Evolutionary conservation across 2,888 invertebrate genomes (phyloP), one percentile per base, ranked within the genome.

Genomic region (Ochropacha duplaris): DNA sequence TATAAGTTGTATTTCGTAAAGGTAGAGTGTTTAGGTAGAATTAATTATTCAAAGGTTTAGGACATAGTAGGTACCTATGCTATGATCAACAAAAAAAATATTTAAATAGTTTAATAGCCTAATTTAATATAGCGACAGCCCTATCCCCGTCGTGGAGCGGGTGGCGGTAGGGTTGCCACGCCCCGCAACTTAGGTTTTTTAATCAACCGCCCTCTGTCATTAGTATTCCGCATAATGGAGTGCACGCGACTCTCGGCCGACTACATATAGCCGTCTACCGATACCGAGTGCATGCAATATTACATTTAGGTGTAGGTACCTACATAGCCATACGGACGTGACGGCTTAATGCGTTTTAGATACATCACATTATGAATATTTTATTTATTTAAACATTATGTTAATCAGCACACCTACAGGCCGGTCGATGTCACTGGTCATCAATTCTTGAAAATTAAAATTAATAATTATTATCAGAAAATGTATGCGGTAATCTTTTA

Each of bases 191-290:
- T 86, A 85, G 83, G 85, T 87, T 89, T 88, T 90, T 90, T 90
- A 90, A 90, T 90, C 90, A 90, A 87, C 83, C 87, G 86, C 86
- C 87, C 84, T 81, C 82, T 87, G 86, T 88, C 90, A 90, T 91
- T 91, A 91, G 88, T 88, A 87, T 84, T 77, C 85, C 69, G 89
- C 75, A 87, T 90, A 90, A 89, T 90, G 88, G 84, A 84, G 84
- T 71, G 76, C 59, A 60, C 61, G 50, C 61, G 59, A 56, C 57
- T 22, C 28, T 44, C n/a, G 49, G 22, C 12, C 49, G 62, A 34
- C 62, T 60, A 63, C 64, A 65, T 64, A 66, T 64, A 58, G 44
- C 44, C 39, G 9, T n/a, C 44, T 44, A 44, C 44, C 44, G 44
- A 44, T 44, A 44, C 9, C 2, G n/a, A n/a, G n/a, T n/a, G 36